Percentiles rank a stretch among this genome's conserved stretches.
Evolutionary conservation across 2,113 vertebrate genomes (phyloP).

Genomic region (Theristicus caerulescens): DNA sequence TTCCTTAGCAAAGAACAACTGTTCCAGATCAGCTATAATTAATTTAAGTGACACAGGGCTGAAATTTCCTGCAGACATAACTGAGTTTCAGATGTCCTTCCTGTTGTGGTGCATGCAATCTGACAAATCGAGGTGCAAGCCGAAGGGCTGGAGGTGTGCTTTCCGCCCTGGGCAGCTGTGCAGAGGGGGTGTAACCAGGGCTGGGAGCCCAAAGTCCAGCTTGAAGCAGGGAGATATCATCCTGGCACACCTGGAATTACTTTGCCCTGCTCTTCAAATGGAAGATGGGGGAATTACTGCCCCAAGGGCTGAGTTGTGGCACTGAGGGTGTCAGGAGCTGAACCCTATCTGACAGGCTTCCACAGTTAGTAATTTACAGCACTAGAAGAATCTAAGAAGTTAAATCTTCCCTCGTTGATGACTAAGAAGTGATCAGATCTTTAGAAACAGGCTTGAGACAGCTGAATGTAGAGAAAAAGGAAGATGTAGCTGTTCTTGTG

Average conservation of each 20-base stretch:
- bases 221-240: background rate
- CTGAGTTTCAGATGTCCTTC: background rate
- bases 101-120: fast-evolving
- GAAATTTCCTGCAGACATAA: background rate
- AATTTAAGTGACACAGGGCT: background rate
- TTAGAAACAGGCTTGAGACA: background rate
- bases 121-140: background rate
- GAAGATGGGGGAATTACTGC: background rate
- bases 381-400: background rate
- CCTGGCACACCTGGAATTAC: background rate
- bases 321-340: background rate
- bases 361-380: background rate
- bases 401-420: background rate
- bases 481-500: background rate
- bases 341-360: background rate
- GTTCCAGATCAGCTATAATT: background rate
- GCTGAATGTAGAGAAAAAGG: background rate
- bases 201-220: background rate
- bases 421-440: background rate
- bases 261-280: background rate
- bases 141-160: background rate
- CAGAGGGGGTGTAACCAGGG: fast-evolving
- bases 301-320: background rate
- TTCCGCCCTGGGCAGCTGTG: background rate
- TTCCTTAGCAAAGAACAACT: background rate